phyloP scores from a whole-genome alignment of 2,888 invertebrate genomes.

The Spodoptera picta region DNA sequence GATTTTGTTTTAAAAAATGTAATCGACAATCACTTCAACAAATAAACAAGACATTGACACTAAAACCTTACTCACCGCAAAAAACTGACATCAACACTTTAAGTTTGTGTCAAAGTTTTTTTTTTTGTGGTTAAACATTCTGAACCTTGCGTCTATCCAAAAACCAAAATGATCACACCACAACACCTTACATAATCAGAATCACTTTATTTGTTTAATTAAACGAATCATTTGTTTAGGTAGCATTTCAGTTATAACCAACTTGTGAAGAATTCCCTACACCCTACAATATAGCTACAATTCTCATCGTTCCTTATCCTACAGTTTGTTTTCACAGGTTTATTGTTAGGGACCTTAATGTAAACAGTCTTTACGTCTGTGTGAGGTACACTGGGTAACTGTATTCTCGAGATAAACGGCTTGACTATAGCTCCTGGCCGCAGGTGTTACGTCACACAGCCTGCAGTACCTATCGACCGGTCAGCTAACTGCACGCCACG shows the following conservation, averaged over 20 bases:
- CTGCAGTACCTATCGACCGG: slow-evolving; percentile 78
- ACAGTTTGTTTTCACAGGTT: slow-evolving; percentile 42
- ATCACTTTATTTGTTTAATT: too few relatives aligned
- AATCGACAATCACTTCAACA: too few relatives aligned
- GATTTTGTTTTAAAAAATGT: too few relatives aligned
- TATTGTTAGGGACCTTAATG: slow-evolving; percentile 51
- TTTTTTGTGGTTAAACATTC: too few relatives aligned
- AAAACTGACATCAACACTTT: too few relatives aligned
- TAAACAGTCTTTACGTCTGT: slow-evolving; percentile 69
- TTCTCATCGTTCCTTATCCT: slow-evolving; percentile 37
- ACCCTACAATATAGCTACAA: slow-evolving; percentile 6
- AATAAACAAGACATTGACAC: too few relatives aligned
- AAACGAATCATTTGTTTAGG: too few relatives aligned
- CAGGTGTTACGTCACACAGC: slow-evolving; percentile 80
- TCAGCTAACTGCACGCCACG: slow-evolving; percentile 51
- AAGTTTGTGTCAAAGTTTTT: too few relatives aligned
- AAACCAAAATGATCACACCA: too few relatives aligned
- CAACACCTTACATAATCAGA: too few relatives aligned
- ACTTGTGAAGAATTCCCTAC: slow-evolving; percentile 1
- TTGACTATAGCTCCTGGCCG: slow-evolving; percentile 44
- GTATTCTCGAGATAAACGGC: slow-evolving; percentile 72
- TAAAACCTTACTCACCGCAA: too few relatives aligned
- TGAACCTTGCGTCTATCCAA: too few relatives aligned
- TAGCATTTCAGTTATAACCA: not conserved
- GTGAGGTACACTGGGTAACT: slow-evolving; percentile 70